Percentiles rank a stretch among this genome's conserved stretches.
These are phyloP conservation scores for Rhinolophus sinicus DNA, from an alignment of 2,113 vertebrate species.

Conservation along the genomic window DNA sequence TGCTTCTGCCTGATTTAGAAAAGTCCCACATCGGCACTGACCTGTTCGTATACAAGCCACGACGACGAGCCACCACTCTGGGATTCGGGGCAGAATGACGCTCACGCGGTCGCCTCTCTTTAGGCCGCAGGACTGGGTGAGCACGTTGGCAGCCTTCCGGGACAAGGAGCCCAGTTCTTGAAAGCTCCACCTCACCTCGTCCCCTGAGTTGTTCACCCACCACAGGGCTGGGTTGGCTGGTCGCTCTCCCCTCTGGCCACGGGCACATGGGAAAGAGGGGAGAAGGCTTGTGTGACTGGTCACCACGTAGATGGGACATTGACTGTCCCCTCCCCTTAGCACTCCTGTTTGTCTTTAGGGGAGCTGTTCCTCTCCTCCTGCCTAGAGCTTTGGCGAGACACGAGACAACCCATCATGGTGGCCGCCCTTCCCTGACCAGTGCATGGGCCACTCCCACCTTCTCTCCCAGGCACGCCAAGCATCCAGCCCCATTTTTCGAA, in stretches of 20 bases:
- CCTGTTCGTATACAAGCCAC: constrained; percentile 88
- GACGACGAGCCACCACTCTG: constrained; percentile 90
- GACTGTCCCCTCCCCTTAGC: neutral
- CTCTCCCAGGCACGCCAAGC: neutral
- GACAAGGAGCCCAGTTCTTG: constrained; percentile 86
- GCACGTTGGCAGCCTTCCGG: constrained; percentile 84
- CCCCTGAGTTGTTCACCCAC: constrained; percentile 86
- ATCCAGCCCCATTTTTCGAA: neutral
- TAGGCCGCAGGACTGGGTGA: constrained; percentile 83
- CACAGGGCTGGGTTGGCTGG: constrained; percentile 86
- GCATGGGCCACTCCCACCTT: neutral
- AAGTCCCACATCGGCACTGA: constrained; percentile 58
- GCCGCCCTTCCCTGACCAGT: neutral
- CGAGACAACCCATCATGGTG: neutral
- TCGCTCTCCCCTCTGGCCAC: constrained; percentile 69
- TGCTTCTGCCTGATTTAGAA: neutral
- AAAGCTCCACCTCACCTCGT: constrained; percentile 88
- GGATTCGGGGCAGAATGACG: constrained; percentile 86
- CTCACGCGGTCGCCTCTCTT: constrained; percentile 85
- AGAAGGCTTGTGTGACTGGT: neutral
- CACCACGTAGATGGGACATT: neutral
- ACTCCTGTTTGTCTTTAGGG: neutral
- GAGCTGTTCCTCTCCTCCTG: neutral
- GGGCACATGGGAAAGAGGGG: neutral
- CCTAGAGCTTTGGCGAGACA: neutral